phyloP scores from a whole-genome alignment of 2,888 invertebrate species.

The Epinotia nisella region DNA sequence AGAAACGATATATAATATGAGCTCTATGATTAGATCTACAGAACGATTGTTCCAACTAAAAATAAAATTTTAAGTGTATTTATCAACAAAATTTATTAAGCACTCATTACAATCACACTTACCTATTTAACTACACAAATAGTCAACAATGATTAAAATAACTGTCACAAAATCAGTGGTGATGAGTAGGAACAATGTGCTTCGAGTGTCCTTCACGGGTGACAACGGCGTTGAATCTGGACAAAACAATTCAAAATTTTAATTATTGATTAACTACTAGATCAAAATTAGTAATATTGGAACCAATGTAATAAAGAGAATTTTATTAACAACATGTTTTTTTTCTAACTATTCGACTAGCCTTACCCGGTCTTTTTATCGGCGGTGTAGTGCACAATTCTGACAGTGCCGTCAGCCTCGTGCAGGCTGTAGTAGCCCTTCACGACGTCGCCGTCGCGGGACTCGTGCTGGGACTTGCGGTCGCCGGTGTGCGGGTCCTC shows the following conservation, averaged over 20 bases:
- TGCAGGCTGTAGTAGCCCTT: constrained; percentile 59
- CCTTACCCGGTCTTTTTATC: constrained; percentile 57
- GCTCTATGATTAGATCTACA: too few relatives aligned
- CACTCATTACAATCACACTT: constrained; percentile 1
- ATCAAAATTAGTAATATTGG: neutral
- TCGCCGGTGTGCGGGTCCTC: constrained; percentile 72
- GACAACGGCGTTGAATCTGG: constrained; percentile 40
- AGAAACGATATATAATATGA: neutral
- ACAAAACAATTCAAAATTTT: neutral
- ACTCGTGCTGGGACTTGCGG: constrained; percentile 66
- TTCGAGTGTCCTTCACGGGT: constrained; percentile 46
- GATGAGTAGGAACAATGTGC: constrained; percentile 46
- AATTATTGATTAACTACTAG: neutral
- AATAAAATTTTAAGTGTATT: too few relatives aligned
- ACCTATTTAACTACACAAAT: too few relatives aligned
- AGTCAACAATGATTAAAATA: neutral
- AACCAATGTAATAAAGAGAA: neutral
- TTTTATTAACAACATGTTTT: neutral
- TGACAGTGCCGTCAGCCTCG: constrained; percentile 49
- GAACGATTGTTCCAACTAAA: too few relatives aligned
- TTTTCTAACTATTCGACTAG: neutral
- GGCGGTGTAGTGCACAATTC: constrained; percentile 50
- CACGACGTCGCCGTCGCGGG: constrained; percentile 65
- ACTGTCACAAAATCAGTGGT: constrained; percentile 30
- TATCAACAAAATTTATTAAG: neutral